phyloP scores from a whole-genome alignment of 1,140 invertebrate genomes.

The Coboldia fuscipes region DNA sequence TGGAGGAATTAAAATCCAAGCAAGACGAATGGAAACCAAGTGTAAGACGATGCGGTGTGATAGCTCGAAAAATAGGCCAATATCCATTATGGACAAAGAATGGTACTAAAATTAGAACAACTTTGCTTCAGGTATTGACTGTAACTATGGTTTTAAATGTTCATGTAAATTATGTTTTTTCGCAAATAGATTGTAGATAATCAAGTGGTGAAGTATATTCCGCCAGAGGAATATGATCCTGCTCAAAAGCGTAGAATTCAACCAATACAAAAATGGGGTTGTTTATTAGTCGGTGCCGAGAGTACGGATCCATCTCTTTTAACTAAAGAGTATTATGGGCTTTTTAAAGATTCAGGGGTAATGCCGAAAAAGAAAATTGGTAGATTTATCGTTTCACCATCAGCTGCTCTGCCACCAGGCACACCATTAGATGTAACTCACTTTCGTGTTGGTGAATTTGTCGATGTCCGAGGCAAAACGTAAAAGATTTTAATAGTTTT shows the following conservation, averaged over 20 bases:
- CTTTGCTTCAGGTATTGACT: slow-evolving; percentile 70
- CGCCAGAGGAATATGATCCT: slow-evolving; percentile 57
- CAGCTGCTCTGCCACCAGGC: slow-evolving; percentile 72
- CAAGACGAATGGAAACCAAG: slow-evolving; percentile 36
- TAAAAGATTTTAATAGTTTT: slow-evolving; percentile 27
- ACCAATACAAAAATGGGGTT: slow-evolving; percentile 32
- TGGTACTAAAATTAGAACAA: slow-evolving; percentile 55
- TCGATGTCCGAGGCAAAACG: slow-evolving; percentile 86
- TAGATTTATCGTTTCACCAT: slow-evolving; percentile 67
- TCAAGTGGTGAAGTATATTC: slow-evolving; percentile 81
- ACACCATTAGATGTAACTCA: slow-evolving; percentile 76
- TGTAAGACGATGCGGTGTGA: slow-evolving; percentile 55
- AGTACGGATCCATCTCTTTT: slow-evolving; percentile 66
- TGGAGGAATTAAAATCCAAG: slow-evolving; percentile 27
- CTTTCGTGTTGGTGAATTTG: slow-evolving; percentile 73
- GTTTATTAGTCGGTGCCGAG: slow-evolving; percentile 74
- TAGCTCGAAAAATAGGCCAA: slow-evolving; percentile 83
- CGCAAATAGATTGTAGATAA: slow-evolving; percentile 84
- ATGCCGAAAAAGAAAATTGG: slow-evolving; percentile 69
- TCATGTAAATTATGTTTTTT: no score
- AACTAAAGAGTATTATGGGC: slow-evolving; percentile 70
- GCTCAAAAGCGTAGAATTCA: slow-evolving; percentile 21
- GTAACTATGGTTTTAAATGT: no score
- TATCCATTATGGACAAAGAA: slow-evolving; percentile 82
- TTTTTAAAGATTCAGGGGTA: slow-evolving; percentile 73